Evolutionary conservation across 1,140 invertebrate genomes (phyloP), one percentile per base, ranked within the genome.

Genomic region (Manduca sexta): DNA sequence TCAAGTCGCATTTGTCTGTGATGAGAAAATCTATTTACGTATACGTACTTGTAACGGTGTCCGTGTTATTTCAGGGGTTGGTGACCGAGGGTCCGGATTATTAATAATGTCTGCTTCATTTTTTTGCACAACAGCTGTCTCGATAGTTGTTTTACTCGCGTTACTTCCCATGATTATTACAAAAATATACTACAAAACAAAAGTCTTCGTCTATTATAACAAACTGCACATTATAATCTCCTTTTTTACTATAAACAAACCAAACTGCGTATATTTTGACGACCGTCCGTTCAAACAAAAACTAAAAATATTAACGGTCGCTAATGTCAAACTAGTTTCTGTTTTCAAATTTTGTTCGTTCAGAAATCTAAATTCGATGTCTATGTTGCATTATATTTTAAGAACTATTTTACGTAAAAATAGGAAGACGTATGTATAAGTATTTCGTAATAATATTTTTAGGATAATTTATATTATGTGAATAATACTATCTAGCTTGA

Each of bases 1-100:
- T n/a, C n/a, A n/a, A n/a, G n/a, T n/a, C n/a, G n/a, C n/a, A n/a
- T n/a, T n/a, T n/a, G n/a, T n/a, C n/a, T n/a, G n/a, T n/a, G n/a
- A n/a, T n/a, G n/a, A n/a, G n/a, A n/a, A n/a, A n/a, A n/a, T n/a
- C n/a, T n/a, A n/a, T n/a, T n/a, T n/a, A n/a, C n/a, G n/a, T n/a
- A 5, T 57, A 69, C 45, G 47, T 70, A 83, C 82, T 56, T 85
- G 77, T 50, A 85, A 55, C 31, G 82, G 82, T 43, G 82, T 85
- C 31, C 82, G 69, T 41, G 64, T 56, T 55, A 85, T 81, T 66
- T 85, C 82, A 35, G 78, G 82, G 56, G 82, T 83, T 41, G 82
- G 82, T 51, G 82, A 85, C 53, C 82, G 63, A 59, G 82, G 82
- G 74, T 85, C 82, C 42, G 74, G 56, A 67, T 74, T 80, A 55